Evolutionary conservation across 2,888 invertebrate genomes (phyloP).

Genomic region (Erebia ligea): DNA sequence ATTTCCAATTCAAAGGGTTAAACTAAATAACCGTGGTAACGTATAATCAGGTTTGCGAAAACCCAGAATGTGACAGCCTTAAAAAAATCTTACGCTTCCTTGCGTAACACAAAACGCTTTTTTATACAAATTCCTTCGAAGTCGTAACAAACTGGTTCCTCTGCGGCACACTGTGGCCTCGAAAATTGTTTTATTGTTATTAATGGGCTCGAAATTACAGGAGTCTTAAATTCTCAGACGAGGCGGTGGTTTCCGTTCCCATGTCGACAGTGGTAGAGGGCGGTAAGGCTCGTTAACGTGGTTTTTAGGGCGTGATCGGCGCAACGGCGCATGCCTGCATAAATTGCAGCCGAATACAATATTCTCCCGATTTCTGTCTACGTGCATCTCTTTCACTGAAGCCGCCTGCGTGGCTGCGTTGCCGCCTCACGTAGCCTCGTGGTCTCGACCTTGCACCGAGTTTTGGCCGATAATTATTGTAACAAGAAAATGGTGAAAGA

Average conservation of each 20-base stretch:
- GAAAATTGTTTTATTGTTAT: conserved; percentile 18
- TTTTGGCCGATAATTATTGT: conserved; percentile 53
- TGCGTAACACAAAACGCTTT: conserved; percentile 20
- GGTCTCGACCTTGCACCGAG: conserved; percentile 64
- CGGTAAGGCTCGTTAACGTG: conserved; percentile 68
- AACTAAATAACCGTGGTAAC: background rate
- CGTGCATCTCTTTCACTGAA: conserved; percentile 45
- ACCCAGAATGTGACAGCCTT: background rate
- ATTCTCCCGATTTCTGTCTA: conserved; percentile 53
- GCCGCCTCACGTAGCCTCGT: conserved; percentile 40
- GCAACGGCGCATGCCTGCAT: conserved; percentile 77
- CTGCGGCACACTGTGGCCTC: conserved; percentile 1
- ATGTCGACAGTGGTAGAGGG: conserved; percentile 53
- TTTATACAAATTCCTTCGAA: conserved; percentile 16
- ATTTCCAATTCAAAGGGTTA: background rate
- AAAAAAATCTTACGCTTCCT: background rate
- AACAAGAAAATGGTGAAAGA: conserved; percentile 26
- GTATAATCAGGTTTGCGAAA: background rate
- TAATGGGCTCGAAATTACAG: conserved; percentile 15
- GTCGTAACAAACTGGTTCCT: conserved; percentile 15
- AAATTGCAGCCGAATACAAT: conserved; percentile 68
- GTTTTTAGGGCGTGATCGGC: conserved; percentile 79
- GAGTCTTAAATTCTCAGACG: conserved; percentile 41
- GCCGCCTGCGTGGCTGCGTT: conserved; percentile 37
- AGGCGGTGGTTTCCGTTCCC: conserved; percentile 70